Evolutionary conservation across 2,797 vertebrate genomes (phyloP).

Genomic region (Halcyon badia): DNA sequence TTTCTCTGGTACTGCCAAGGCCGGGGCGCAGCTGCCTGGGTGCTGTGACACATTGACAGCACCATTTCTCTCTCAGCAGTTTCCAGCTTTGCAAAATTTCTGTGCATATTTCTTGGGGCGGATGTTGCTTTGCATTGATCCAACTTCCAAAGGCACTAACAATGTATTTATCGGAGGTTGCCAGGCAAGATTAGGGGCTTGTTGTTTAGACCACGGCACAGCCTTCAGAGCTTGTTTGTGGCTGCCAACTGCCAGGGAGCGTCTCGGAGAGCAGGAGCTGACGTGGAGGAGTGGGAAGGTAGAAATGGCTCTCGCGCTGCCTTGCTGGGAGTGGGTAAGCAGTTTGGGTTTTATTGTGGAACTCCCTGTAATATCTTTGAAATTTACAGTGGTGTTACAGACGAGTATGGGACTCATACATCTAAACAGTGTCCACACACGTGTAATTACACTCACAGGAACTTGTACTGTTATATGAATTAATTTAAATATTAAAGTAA

Average conservation of each 20-base stretch:
- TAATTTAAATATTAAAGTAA: not conserved
- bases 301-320: not conserved
- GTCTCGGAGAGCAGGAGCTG: not conserved
- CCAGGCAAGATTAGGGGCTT: not conserved
- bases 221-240: not conserved
- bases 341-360: not conserved
- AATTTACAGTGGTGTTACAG: not conserved
- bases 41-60: not conserved
- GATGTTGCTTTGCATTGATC: not conserved
- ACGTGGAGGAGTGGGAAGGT: not conserved
- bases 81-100: not conserved
- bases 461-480: not conserved
- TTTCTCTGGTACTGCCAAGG: not conserved
- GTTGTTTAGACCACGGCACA: not conserved
- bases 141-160: not conserved
- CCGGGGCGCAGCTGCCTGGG: not conserved
- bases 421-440: not conserved
- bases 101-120: not conserved
- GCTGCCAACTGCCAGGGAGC: not conserved
- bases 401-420: not conserved
- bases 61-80: slow-evolving; percentile 17
- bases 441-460: not conserved
- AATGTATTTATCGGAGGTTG: not conserved
- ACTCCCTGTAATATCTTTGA: not conserved
- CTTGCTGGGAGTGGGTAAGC: not conserved